These are phyloP conservation scores for Chorisops tibialis DNA, from an alignment of 2,888 invertebrate species.

Conservation along the genomic window DNA sequence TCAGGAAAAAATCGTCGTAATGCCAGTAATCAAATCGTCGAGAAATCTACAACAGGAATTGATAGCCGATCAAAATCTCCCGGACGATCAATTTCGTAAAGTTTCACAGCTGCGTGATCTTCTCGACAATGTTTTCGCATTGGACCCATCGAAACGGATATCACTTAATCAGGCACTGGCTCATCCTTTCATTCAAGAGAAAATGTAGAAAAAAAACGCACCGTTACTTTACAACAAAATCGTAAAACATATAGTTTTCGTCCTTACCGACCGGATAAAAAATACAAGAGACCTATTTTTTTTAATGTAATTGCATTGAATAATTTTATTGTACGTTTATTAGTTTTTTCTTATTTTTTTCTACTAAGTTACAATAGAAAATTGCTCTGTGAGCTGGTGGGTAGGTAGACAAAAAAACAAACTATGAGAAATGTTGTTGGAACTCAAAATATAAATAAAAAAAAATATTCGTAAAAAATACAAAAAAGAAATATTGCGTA, in stretches of 20 bases:
- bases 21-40: conserved; percentile 82
- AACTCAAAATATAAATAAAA: too few species aligned
- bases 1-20: conserved; percentile 90
- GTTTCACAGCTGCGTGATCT: conserved; percentile 89
- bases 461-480: too few species aligned
- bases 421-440: too few species aligned
- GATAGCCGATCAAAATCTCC: conserved; percentile 81
- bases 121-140: conserved; percentile 83
- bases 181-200: conserved; percentile 95
- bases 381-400: too few species aligned
- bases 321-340: conserved; percentile 12
- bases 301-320: conserved; percentile 19
- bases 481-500: too few species aligned
- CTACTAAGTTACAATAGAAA: too few species aligned
- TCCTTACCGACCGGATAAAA: conserved; percentile 18
- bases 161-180: conserved; percentile 91
- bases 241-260: background rate
- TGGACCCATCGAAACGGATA: conserved; percentile 89
- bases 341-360: conserved; percentile 5
- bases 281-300: conserved; percentile 13
- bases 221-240: background rate
- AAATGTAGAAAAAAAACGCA: conserved; percentile 57
- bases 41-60: conserved; percentile 86
- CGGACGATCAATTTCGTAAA: conserved; percentile 85
- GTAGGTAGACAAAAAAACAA: too few species aligned